phyloP scores from a whole-genome alignment of 1,140 invertebrate species.

The Drosophila erecta region DNA sequence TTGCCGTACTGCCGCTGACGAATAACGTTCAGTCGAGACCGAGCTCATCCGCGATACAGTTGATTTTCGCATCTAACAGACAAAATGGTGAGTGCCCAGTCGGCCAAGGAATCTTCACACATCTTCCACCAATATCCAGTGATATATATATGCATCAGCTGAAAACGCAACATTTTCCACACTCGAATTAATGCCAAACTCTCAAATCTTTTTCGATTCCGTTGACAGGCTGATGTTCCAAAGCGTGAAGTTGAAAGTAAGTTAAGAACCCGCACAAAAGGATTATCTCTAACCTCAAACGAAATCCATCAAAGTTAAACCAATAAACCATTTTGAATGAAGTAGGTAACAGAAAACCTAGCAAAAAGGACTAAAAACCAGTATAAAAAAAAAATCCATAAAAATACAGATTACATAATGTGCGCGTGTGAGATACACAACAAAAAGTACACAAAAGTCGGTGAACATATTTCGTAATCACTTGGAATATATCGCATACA shows the following conservation, averaged over 20 bases:
- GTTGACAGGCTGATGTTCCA: constrained; percentile 83
- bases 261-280: constrained; percentile 57
- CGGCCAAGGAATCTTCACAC: constrained; percentile 28
- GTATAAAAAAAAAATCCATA: constrained; percentile 14
- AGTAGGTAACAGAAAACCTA: background rate
- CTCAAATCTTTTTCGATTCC: constrained; percentile 52
- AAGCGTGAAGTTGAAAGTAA: constrained; percentile 85
- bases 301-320: constrained; percentile 24
- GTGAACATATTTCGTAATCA: constrained; percentile 75
- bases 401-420: constrained; percentile 73
- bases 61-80: constrained; percentile 83
- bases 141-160: constrained; percentile 15
- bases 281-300: constrained; percentile 80
- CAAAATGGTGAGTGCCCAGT: constrained; percentile 83
- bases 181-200: constrained; percentile 36
- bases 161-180: background rate
- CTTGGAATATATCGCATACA: constrained; percentile 45
- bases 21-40: constrained; percentile 84
- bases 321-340: constrained; percentile 16
- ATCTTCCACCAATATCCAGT: constrained; percentile 25
- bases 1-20: constrained; percentile 81
- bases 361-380: constrained; percentile 19
- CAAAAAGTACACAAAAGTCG: constrained; percentile 31
- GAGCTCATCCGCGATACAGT: constrained; percentile 85
- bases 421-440: constrained; percentile 68